Conservation (phyloP, 1,140 invertebrate genomes). For the Drosophila mojavensis region DNA sequence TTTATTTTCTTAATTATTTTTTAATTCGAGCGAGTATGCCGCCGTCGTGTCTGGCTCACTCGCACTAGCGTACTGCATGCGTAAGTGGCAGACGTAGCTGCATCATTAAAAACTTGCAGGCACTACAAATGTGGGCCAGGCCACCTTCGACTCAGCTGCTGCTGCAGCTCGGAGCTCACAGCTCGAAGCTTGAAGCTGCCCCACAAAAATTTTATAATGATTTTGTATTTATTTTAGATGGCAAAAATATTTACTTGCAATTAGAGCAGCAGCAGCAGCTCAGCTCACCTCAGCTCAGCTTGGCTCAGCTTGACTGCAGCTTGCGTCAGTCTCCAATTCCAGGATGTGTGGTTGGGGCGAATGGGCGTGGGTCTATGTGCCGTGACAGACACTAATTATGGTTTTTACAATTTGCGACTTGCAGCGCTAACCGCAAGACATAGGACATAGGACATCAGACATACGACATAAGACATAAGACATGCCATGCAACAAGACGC, state of each 20-base stretch:
- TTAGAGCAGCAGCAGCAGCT: constrained; percentile 50
- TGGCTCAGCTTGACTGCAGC: constrained; percentile 68
- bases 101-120: constrained; percentile 78
- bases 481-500: constrained; percentile 40
- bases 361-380: constrained; percentile 45
- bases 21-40: background rate
- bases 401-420: constrained; percentile 79
- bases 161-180: background rate
- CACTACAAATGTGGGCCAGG: constrained; percentile 73
- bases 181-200: background rate
- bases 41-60: background rate
- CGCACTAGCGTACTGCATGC: constrained; percentile 23
- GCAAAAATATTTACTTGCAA: constrained; percentile 82
- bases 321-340: background rate
- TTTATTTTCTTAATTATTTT: background rate
- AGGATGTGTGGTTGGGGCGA: constrained; percentile 2
- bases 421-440: constrained; percentile 69
- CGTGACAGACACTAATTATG: constrained; percentile 81
- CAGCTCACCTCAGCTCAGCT: constrained; percentile 4
- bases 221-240: constrained; percentile 78
- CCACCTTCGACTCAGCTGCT: background rate
- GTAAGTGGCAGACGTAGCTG: constrained; percentile 44
- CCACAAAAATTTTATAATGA: constrained; percentile 65
- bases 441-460: constrained; percentile 12
- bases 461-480: constrained; percentile 40